phyloP scores from a whole-genome alignment of 2,113 vertebrate species.

The Amphiprion percula region DNA sequence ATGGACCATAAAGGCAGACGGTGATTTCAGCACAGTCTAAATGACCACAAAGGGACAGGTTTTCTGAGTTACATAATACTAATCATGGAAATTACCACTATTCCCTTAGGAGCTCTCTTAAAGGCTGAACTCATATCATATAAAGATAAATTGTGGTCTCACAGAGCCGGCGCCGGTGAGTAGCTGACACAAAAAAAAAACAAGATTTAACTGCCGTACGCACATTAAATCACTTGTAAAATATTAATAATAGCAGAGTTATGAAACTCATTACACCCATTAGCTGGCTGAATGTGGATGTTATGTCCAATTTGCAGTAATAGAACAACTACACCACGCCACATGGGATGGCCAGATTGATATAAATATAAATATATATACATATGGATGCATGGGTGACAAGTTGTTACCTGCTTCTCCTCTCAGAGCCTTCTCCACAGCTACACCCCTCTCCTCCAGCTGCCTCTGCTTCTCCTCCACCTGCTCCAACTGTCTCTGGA shows the following conservation, averaged over 20 bases:
- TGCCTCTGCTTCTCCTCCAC: slow-evolving; percentile 99
- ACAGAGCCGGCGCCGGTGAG: neutral
- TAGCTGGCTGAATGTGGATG: neutral
- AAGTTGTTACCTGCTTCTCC: slow-evolving; percentile 96
- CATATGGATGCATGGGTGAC: neutral
- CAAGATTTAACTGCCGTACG: neutral
- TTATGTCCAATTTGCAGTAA: neutral
- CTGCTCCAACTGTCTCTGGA: slow-evolving; percentile 97
- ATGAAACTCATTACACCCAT: neutral
- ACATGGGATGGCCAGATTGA: neutral
- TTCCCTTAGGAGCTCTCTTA: slow-evolving; percentile 30
- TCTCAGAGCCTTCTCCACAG: slow-evolving; percentile 96
- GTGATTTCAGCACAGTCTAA: slow-evolving; percentile 14
- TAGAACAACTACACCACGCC: neutral
- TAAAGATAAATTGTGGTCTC: slow-evolving; percentile 36
- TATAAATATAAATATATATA: neutral
- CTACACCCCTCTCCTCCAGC: slow-evolving; percentile 95
- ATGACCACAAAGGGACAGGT: slow-evolving; percentile 10
- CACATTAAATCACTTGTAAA: slow-evolving; percentile 10
- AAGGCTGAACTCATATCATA: slow-evolving; percentile 2
- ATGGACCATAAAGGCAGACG: neutral
- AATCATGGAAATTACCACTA: slow-evolving; percentile 8
- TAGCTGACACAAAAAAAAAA: slow-evolving; percentile 4
- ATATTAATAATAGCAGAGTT: slow-evolving; percentile 1
- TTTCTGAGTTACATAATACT: slow-evolving; percentile 28